A percentile compares a stretch with the other conserved stretches of the same genome.
phyloP scores from a whole-genome alignment of 2,113 vertebrate genomes.

The Pangasianodon gigas region DNA sequence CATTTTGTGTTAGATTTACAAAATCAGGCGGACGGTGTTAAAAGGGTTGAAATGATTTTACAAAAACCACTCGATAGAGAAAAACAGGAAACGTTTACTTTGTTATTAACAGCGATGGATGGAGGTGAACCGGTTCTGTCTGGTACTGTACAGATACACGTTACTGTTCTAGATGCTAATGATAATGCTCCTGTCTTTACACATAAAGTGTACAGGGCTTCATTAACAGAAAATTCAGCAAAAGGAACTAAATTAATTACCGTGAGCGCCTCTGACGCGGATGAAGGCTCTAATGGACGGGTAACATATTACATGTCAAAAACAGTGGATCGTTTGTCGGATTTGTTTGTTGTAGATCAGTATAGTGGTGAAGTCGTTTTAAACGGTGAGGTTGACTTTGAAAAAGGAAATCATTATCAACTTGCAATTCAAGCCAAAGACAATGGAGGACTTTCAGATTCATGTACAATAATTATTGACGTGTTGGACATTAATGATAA shows the following conservation, averaged over 20 bases:
- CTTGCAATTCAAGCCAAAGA: slow-evolving; percentile 72
- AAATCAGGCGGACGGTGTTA: slow-evolving; percentile 45
- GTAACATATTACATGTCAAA: slow-evolving; percentile 64
- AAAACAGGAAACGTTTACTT: slow-evolving; percentile 34
- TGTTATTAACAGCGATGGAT: slow-evolving; percentile 60
- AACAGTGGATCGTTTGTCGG: no score
- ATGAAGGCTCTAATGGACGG: slow-evolving; percentile 64
- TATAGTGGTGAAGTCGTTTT: slow-evolving; percentile 3
- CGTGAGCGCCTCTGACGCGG: slow-evolving; percentile 63
- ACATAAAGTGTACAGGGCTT: slow-evolving; percentile 47
- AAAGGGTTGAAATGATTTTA: slow-evolving; percentile 54
- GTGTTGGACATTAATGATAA: slow-evolving; percentile 70
- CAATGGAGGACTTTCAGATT: slow-evolving; percentile 64
- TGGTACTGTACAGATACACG: slow-evolving; percentile 61
- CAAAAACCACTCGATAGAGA: slow-evolving; percentile 55
- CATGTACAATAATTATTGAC: slow-evolving; percentile 71
- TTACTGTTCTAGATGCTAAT: slow-evolving; percentile 56
- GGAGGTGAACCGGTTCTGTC: slow-evolving; percentile 63
- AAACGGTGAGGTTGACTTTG: slow-evolving; percentile 67
- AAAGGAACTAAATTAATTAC: slow-evolving; percentile 48
- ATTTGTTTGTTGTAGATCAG: no score
- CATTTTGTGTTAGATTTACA: slow-evolving; percentile 56
- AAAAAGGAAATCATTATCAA: slow-evolving; percentile 67
- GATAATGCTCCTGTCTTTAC: slow-evolving; percentile 56
- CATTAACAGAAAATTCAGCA: slow-evolving; percentile 48